These are phyloP conservation scores for Eupithecia dodoneata DNA, from an alignment of 2,888 invertebrate genomes.

Conservation along the genomic window DNA sequence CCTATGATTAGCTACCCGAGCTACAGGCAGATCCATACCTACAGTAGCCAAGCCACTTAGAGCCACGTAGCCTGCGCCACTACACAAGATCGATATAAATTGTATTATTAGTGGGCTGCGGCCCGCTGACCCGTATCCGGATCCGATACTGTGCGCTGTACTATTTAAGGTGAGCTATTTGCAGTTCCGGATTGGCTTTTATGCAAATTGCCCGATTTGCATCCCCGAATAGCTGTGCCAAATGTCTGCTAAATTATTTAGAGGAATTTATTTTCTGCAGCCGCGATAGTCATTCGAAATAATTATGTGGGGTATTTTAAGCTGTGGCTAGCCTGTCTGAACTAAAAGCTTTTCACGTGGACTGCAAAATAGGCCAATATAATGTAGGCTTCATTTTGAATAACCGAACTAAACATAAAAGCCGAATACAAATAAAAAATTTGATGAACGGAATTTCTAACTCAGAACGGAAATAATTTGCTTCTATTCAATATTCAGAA, in stretches of 20 bases:
- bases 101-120: conserved; percentile 25
- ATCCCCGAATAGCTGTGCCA: conserved; percentile 11
- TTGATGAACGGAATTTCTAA: not conserved
- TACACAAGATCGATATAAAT: conserved; percentile 24
- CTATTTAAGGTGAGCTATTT: conserved; percentile 17
- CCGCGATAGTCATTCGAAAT: not conserved
- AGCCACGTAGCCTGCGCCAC: not conserved
- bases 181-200: conserved; percentile 14
- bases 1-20: not conserved
- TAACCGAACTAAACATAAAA: not conserved
- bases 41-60: not conserved
- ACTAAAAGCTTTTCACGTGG: not conserved
- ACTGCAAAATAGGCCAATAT: not conserved
- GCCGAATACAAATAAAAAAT: not conserved
- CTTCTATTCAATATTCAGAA: not conserved
- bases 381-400: not conserved
- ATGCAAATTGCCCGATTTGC: conserved; percentile 21
- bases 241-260: not conserved
- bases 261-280: conserved; percentile 2
- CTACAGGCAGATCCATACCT: not conserved
- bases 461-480: no score
- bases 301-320: not conserved
- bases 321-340: not conserved
- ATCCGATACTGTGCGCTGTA: conserved; percentile 11
- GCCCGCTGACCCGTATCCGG: conserved; percentile 17